Conservation (phyloP, 2,888 invertebrate species). For the Cheilosia vernalis region DNA sequence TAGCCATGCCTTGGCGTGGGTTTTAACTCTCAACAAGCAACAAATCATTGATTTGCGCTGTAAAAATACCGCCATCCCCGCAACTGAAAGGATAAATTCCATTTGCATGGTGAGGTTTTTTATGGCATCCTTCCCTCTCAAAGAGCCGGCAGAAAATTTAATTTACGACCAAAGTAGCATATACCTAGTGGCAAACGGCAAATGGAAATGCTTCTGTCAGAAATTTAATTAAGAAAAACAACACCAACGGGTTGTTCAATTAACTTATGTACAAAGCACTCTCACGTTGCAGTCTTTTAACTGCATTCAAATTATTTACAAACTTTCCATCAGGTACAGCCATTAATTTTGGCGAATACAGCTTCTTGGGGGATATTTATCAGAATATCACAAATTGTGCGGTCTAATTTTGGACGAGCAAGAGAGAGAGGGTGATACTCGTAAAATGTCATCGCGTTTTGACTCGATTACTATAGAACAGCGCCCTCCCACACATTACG, state of each 20-base stretch:
- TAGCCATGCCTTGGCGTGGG: slow-evolving; percentile 13
- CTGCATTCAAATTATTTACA: not conserved
- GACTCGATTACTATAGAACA: not conserved
- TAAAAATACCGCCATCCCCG: not conserved
- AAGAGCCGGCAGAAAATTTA: slow-evolving; percentile 9
- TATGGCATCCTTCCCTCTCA: slow-evolving; percentile 7
- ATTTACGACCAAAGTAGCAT: slow-evolving; percentile 32
- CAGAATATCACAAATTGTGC: not conserved
- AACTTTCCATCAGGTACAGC: not conserved
- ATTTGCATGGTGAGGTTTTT: not conserved
- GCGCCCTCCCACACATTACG: not conserved
- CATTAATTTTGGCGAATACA: not conserved
- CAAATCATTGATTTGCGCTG: slow-evolving; percentile 23
- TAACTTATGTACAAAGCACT: slow-evolving; percentile 30
- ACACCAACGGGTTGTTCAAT: slow-evolving; percentile 25
- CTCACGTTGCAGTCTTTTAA: not conserved
- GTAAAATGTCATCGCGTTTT: slow-evolving; percentile 28
- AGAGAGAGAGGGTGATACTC: not conserved
- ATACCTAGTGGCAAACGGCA: slow-evolving; percentile 10
- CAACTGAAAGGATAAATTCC: slow-evolving; percentile 1
- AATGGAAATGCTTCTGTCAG: slow-evolving; percentile 34
- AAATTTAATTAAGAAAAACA: slow-evolving; percentile 34
- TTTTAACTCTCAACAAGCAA: slow-evolving; percentile 17
- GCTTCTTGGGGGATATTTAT: slow-evolving; percentile 16
- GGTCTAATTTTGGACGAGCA: not conserved